Evolutionary conservation across 2,113 vertebrate species (phyloP).

Genomic region (Artemisiospiza belli): DNA sequence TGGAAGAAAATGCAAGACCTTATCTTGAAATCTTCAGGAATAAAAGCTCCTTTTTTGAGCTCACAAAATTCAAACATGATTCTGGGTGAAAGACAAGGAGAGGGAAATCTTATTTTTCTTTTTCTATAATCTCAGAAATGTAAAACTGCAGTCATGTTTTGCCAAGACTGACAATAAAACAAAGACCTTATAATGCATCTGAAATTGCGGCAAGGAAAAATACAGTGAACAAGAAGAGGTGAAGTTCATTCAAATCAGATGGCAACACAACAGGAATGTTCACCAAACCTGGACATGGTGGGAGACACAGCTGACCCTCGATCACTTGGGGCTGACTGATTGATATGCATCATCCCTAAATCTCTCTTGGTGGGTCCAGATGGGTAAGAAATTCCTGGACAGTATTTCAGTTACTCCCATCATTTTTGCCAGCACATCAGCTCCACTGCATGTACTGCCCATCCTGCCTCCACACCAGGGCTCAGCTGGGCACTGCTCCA

Average conservation of each 20-base stretch:
- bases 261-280: neutral
- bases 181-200: neutral
- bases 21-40: constrained; percentile 14
- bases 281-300: neutral
- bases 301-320: neutral
- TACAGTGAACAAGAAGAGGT: neutral
- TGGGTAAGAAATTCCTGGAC: neutral
- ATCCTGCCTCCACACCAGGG: neutral
- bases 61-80: neutral
- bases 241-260: neutral
- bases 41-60: neutral
- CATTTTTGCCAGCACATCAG: neutral
- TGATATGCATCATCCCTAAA: neutral
- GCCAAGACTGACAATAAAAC: neutral
- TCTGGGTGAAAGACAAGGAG: neutral
- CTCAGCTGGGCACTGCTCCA: neutral
- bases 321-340: neutral
- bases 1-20: neutral
- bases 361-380: neutral
- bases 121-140: neutral
- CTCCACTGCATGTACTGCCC: fast-evolving
- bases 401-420: neutral
- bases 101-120: neutral
- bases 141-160: neutral
- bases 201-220: neutral